Conservation (phyloP, 2,113 vertebrate species). For the Glareola pratincola region DNA sequence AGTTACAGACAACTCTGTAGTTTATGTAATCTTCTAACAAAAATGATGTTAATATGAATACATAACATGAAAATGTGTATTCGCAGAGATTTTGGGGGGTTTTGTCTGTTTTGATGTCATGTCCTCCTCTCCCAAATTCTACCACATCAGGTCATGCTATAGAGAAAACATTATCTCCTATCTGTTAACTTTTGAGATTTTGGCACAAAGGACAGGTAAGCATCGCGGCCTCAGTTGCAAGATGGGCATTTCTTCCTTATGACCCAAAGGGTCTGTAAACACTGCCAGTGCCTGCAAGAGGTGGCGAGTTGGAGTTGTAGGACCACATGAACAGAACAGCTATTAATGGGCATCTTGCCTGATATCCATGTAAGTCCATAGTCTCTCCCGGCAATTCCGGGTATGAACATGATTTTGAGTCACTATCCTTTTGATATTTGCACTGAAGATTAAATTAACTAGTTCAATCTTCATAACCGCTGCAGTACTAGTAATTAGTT, state of each 20-base stretch:
- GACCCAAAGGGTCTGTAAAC: not conserved
- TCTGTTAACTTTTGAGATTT: not conserved
- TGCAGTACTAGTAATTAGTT: not conserved
- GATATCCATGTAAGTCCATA: not conserved
- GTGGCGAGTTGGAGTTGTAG: no score
- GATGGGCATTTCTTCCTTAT: not conserved
- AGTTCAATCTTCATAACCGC: not conserved
- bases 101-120: not conserved
- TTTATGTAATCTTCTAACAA: not conserved
- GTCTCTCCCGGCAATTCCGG: not conserved
- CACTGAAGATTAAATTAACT: not conserved
- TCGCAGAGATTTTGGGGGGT: accelerated
- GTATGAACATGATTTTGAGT: not conserved
- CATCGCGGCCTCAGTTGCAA: accelerated
- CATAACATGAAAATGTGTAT: not conserved
- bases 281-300: not conserved
- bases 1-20: not conserved
- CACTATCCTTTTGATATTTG: not conserved
- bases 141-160: not conserved
- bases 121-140: not conserved
- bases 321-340: not conserved
- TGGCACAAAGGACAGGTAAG: not conserved
- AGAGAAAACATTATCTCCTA: not conserved
- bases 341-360: not conserved
- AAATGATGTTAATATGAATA: not conserved